Evolutionary conservation across 2,113 vertebrate genomes (phyloP), one percentile per base, ranked within the genome.

Genomic region (Australoheros scitulus): DNA sequence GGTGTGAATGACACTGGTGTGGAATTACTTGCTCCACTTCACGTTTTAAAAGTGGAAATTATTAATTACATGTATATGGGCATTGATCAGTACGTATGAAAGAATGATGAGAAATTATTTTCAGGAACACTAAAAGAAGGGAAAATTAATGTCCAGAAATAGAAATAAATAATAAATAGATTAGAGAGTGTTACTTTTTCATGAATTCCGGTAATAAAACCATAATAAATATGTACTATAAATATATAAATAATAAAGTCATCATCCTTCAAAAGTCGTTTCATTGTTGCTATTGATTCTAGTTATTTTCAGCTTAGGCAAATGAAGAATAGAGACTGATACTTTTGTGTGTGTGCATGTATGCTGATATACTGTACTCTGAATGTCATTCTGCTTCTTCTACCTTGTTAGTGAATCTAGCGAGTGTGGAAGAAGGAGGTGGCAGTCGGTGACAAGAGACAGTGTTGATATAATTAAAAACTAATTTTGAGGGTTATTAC

Each of bases 391-490:
- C 11, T 14, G 26, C 38, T 61, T 74, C 65, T 60, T 70, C 50
- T 8, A 17, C 81, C 60, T 83, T 68, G 75, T 83, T 81, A 83
- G 59, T 63, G 78, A 70, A 43, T 82, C 32, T 77, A 77, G 18
- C 55, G 77, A 32, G 52, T 70, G 60, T 60, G 63, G 55, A 29
- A 14, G 68, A 63, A 65, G 18, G 20, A 20, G 52, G 76, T 36
- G 65, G 32, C 56, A 34, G 77, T 24, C 22, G 63, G 57, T 83
- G 82, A 90, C 86, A 82, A 61, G 68, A 64, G 55, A 87, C 22
- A 15, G 36, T 82, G 80, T 57, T 76, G 84, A 87, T 88, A 79
- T 78, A 81, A 88, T 92, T 83, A 78, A 82, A 65, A 85, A 43
- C 47, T 38, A 32, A 91, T 88, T 84, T 85, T 75, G 47, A 77